phyloP scores from a whole-genome alignment of 2,797 vertebrate species.

The Anguilla anguilla region DNA sequence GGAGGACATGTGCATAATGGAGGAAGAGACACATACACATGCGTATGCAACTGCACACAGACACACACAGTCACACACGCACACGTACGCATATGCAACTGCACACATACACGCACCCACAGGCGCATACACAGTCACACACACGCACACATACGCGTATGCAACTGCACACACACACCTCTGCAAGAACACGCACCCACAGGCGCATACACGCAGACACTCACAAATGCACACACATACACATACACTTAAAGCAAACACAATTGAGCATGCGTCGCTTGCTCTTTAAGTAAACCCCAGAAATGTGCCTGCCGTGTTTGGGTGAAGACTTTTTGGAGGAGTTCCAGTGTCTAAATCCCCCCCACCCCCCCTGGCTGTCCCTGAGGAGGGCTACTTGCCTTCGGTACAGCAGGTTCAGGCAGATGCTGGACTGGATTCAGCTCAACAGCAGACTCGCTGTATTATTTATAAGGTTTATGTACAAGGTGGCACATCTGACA shows the following conservation, averaged over 20 bases:
- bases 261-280: not conserved
- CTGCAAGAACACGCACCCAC: not conserved
- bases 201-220: not conserved
- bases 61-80: not conserved
- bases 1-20: constrained; percentile 5
- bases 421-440: constrained; percentile 33
- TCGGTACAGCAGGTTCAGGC: constrained; percentile 28
- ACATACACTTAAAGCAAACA: not conserved
- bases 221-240: not conserved
- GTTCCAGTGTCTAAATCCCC: constrained; percentile 1
- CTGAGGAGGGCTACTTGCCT: constrained; percentile 24
- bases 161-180: not conserved
- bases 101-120: not conserved
- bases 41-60: too few relatives aligned
- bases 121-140: too few relatives aligned
- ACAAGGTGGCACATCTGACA: constrained; percentile 42
- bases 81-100: not conserved
- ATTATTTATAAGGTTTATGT: constrained; percentile 47
- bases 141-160: not conserved
- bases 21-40: not conserved
- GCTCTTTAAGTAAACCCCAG: constrained; percentile 2
- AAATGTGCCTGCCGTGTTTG: constrained; percentile 33
- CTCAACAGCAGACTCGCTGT: constrained; percentile 28
- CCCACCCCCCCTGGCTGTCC: constrained; percentile 29
- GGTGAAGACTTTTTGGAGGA: constrained; percentile 34